Percentiles rank a stretch among this genome's conserved stretches.
Conservation (phyloP, 2,797 vertebrate species). For the Gallinago nigripennis region DNA sequence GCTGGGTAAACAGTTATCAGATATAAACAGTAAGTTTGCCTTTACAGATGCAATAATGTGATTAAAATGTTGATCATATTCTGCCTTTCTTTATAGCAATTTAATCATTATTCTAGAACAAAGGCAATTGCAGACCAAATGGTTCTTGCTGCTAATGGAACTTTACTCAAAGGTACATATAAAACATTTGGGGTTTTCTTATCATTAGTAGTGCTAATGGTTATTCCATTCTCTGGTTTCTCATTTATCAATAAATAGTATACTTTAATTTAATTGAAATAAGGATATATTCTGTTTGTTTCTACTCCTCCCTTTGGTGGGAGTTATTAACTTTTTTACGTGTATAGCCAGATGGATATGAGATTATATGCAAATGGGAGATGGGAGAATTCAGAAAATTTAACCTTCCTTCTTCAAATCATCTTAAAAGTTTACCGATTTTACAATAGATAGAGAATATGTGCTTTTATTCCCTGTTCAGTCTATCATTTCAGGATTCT, state of each 20-base stretch:
- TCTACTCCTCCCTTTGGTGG: not conserved
- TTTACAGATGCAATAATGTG: not conserved
- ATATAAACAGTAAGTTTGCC: not conserved
- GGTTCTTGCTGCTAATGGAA: conserved; percentile 87
- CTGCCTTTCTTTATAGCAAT: conserved; percentile 79
- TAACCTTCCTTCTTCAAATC: not conserved
- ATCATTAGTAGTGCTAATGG: not conserved
- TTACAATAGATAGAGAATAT: not conserved
- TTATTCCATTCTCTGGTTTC: not conserved
- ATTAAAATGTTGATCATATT: not conserved
- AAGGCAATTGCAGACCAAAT: conserved; percentile 92
- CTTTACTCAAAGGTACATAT: conserved; percentile 82
- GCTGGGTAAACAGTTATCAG: not conserved
- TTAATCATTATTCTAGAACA: conserved; percentile 93
- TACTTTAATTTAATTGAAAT: not conserved
- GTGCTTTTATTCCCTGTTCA: not conserved
- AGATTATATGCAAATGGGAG: not conserved
- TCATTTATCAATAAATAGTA: not conserved
- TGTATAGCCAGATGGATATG: not conserved
- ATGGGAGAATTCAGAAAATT: not conserved
- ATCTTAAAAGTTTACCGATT: not conserved
- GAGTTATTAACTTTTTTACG: not conserved
- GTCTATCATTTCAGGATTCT: not conserved
- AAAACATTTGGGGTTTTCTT: not conserved
- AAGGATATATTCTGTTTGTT: not conserved